Base-by-base conservation (phyloP, 23 tunicate genomes). In the Phallusia fumigata region DNA sequence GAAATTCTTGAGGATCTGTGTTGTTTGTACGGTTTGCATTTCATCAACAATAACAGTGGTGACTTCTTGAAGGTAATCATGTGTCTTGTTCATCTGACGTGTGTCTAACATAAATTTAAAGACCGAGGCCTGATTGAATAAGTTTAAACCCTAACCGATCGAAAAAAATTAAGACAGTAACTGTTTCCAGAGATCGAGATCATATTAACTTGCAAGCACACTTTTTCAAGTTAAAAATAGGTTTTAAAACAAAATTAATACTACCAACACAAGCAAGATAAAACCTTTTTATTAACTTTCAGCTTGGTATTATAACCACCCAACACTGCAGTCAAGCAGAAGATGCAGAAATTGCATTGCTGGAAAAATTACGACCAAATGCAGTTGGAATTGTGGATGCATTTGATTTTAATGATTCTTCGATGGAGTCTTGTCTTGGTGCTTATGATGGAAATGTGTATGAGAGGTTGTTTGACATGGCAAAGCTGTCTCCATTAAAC, bases 361-460 rank as follows among this genome's bases (percentile, higher is more conserved):
- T 93, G 81, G 30, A 28, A 44, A 30, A 28, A 32, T 53, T 93
- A 19, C 82, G 98, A 0, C 69, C 34, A 32, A 74, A 93, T 81
- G 88, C 87, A 30, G 78, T 93, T 76, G 90, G 82, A 13, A 76
- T 93, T 22, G 98, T 93, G 22, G 98, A 93, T 78, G 93, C 98
- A 33, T 88, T 93, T 78, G 98, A 93, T 35, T 93, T 85, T 75
- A 21, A 51, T 65, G 98, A 93, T 45, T 80, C 81, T 35, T 64
- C 76, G 31, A 49, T 93, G 28, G 36, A 32, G 8, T 84, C 89
- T 35, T 93, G 98, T 80, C 47, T 93, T 69, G 98, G 98, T 50
- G 52, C 88, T 80, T 93, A 84, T 85, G 98, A 93, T 76, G 98
- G 98, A 74, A 86, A 93, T 75, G 93, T 79, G 21, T 93, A 93